Evolutionary conservation across 2,888 invertebrate species (phyloP), one percentile per base, ranked within the genome.

Genomic region (Loripinus fragilis): DNA sequence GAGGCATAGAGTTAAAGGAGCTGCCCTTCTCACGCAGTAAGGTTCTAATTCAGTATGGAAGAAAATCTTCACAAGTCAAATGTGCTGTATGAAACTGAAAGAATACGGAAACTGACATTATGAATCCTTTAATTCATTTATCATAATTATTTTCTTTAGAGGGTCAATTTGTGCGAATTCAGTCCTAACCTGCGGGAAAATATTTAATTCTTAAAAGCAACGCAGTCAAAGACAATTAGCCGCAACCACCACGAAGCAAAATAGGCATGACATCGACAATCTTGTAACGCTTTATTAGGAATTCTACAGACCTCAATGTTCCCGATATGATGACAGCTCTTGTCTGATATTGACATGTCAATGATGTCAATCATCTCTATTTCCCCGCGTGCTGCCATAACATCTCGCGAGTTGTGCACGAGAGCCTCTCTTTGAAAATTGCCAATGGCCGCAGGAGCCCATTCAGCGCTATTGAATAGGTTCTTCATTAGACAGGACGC

Each of bases 251-350:
- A 60, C 28, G 28, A 20, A 60, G 60, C 77, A 77, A 83, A 83
- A 80, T 76, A 83, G 80, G 80, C 80, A 76, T 83, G 83, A 78
- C 76, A 83, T 83, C 76, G 78, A 74, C 80, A 76, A 72, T 72
- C 75, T 77, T 80, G 72, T 80, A 77, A 71, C 75, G 75, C 75
- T 77, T 73, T 75, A 60, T 60, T 60, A 60, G 33, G 33, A 60
- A 33, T 60, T 60, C n/a, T 60, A 17, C 60, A 25, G 60, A 17
- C 20, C 30, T 60, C 25, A 30, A 12, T 20, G 60, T 60, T 60
- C 60, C 60, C 60, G 33, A 60, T 25, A 76, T 74, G 78, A 78
- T 68, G 76, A 73, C 76, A 76, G 66, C 65, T 50, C 72, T 52
- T 45, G 68, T 55, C 50, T 71, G 76, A 76, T 78, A 81, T 76